Percentiles rank a stretch among this genome's conserved stretches.
Conservation (phyloP, 2,888 invertebrate genomes). For the Lepidocyrtinus sp. region DNA sequence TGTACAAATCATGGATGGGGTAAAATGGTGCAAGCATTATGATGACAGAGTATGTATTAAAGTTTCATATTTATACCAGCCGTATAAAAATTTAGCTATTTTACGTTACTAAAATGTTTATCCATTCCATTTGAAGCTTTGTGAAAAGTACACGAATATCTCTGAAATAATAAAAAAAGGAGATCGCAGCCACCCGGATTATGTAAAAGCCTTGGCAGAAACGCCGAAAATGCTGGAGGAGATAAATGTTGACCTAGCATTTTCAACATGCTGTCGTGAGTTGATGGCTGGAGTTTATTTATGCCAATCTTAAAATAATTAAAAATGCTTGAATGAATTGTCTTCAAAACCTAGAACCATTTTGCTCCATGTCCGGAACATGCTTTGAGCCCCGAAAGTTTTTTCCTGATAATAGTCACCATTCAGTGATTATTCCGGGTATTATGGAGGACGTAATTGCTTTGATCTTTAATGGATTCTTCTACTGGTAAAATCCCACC, state of each 20-base stretch:
- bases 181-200: no score
- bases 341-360: slow-evolving; percentile 36
- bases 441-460: slow-evolving; percentile 39
- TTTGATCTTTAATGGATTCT: slow-evolving; percentile 39
- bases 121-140: not conserved
- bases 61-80: not conserved
- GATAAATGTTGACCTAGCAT: not conserved
- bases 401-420: not conserved
- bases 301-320: no score
- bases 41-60: not conserved
- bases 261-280: not conserved
- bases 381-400: not conserved
- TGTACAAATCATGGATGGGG: slow-evolving; percentile 37
- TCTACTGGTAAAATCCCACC: slow-evolving; percentile 43
- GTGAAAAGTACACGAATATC: no score
- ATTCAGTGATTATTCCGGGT: slow-evolving; percentile 17
- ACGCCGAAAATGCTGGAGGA: not conserved
- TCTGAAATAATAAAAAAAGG: no score
- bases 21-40: slow-evolving; percentile 43
- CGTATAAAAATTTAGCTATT: no score
- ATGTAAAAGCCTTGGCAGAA: no score
- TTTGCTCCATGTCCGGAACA: slow-evolving; percentile 37
- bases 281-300: no score
- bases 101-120: no score
- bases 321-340: not conserved